Evolutionary conservation across 2,113 vertebrate species (phyloP), one percentile per base, ranked within the genome.

Genomic region (Arvicanthis niloticus): DNA sequence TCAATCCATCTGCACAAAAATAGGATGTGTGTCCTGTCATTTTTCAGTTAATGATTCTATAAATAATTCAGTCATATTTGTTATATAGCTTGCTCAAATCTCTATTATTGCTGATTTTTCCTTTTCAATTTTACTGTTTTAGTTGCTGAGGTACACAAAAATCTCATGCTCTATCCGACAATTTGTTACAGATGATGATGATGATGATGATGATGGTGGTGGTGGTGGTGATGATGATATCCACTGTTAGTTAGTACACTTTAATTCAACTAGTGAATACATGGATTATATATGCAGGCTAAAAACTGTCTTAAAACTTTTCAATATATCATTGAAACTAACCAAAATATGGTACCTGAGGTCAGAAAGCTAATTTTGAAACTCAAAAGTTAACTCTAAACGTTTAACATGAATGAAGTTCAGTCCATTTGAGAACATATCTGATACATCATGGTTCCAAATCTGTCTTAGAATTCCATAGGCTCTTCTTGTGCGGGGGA

Each of bases 331-430:
- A 81, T 22, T 72, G 82, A 94, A 34, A 13, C 77, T 91, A 85
- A 62, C 29, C 88, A n/a, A 94, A 89, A 92, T 80, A 76, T 42
- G 9, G 87, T 77, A 5, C 7, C 29, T 97, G 24, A 1, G 62
- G 2, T 75, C 51, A 86, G 16, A 96, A 91, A 70, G 26, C 26
- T 95, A 31, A 51, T 51, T 80, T 97, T 60, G 81, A 93, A 96
- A 65, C 16, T 85, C 37, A 94, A 88, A 96, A 60, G 34, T 73
- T 82, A 5, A 72, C 89, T 89, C 65, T 93, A 91, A 85, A 91
- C 9, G 45, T 88, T 95, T 89, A 91, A 88, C 16, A 2, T 65
- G 21, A 88, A 90, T 53, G 21, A 37, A 70, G 29, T 95, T 72
- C 21, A 92, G 56, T 34, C 84, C 82, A 91, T n/a, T 89, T 94